These are phyloP conservation scores for Melanerpes aurifrons DNA, from an alignment of 2,113 vertebrate species.

Conservation along the genomic window DNA sequence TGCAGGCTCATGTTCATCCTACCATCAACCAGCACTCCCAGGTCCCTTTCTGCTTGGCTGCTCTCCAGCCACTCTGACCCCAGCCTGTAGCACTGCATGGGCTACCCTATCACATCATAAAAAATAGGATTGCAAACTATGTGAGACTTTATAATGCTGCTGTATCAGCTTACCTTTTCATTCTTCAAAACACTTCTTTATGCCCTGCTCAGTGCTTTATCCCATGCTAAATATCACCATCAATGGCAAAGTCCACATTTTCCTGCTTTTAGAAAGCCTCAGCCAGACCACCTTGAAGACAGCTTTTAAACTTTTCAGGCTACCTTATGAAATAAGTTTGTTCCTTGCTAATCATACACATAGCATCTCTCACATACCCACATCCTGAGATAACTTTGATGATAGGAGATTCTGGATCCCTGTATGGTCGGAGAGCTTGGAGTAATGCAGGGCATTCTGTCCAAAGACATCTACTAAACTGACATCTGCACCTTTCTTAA, in stretches of 20 bases:
- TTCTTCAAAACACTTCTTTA: background rate
- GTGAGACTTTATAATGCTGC: background rate
- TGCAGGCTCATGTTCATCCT: too few species aligned
- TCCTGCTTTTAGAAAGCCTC: background rate
- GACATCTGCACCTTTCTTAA: constrained; percentile 84
- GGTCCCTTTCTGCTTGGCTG: too few species aligned
- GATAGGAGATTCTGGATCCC: constrained; percentile 83
- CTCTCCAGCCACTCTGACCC: too few species aligned
- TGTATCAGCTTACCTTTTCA: background rate
- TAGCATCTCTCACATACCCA: constrained; percentile 80
- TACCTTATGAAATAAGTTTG: constrained; percentile 32
- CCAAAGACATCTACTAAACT: constrained; percentile 85
- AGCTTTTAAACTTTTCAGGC: background rate
- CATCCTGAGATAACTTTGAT: constrained; percentile 78
- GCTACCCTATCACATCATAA: background rate
- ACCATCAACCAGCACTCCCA: too few species aligned
- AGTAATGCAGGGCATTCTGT: constrained; percentile 86
- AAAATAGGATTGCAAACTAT: background rate
- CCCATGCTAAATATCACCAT: background rate
- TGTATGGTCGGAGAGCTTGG: constrained; percentile 81
- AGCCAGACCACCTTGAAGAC: background rate
- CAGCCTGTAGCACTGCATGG: too few species aligned
- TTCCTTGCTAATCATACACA: background rate
- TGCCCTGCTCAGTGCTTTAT: background rate
- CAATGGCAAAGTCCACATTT: background rate